Conservation (phyloP, 2,797 vertebrate species). For the Catamblyrhynchus diadema region DNA sequence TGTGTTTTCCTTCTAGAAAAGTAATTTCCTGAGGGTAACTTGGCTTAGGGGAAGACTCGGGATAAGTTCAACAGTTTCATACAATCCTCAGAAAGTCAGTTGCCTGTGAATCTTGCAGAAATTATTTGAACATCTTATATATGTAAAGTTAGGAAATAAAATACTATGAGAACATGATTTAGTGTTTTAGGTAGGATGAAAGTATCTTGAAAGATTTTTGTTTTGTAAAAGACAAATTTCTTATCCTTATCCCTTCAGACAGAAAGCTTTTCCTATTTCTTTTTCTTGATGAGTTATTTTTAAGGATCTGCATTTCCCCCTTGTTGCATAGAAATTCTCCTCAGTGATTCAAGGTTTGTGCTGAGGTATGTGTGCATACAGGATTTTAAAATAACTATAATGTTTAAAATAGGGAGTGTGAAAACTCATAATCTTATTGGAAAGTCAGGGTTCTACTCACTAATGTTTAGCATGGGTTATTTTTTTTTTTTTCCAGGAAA, state of each 20-base stretch:
- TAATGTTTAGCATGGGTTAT: not conserved
- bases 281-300: not conserved
- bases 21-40: not conserved
- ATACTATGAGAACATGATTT: not conserved
- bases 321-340: not conserved
- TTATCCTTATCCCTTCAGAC: not conserved
- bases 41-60: not conserved
- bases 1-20: not conserved
- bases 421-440: not conserved
- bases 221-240: not conserved
- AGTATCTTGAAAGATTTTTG: not conserved
- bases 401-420: not conserved
- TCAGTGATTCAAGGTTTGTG: not conserved
- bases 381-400: not conserved
- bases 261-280: not conserved
- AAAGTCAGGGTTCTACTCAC: not conserved
- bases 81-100: not conserved
- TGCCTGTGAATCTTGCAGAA: not conserved
- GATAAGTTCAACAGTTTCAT: not conserved
- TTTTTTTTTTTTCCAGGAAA: not conserved
- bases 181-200: not conserved
- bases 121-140: not conserved
- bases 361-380: not conserved
- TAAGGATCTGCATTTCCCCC: not conserved
- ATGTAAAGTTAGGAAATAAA: conserved; percentile 26